phyloP scores from a whole-genome alignment of 2,797 vertebrate genomes.

The Sebastes miniatus region DNA sequence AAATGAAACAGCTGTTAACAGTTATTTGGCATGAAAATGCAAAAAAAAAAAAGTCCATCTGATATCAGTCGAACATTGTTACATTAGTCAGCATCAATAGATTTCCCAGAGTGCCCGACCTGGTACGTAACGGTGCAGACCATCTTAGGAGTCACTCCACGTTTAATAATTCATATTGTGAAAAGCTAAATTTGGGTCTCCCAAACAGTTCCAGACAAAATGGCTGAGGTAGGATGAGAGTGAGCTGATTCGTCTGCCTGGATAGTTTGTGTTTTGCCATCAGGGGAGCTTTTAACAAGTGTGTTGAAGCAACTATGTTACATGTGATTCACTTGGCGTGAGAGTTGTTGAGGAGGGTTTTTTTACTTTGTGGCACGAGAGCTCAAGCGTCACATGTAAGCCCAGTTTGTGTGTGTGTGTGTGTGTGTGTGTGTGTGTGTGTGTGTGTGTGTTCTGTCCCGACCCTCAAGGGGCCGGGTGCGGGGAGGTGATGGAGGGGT shows the following conservation, averaged over 20 bases:
- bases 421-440: conserved; percentile 1
- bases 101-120: conserved; percentile 14
- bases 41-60: neutral
- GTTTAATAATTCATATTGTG: conserved; percentile 63
- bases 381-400: conserved; percentile 12
- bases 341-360: conserved; percentile 1
- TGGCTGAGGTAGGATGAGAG: conserved; percentile 47
- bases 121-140: conserved; percentile 19
- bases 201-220: conserved; percentile 67
- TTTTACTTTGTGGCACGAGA: conserved; percentile 33
- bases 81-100: neutral
- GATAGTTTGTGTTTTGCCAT: conserved; percentile 26
- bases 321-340: conserved; percentile 5
- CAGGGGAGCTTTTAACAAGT: conserved; percentile 50
- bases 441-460: conserved; percentile 30
- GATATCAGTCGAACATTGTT: neutral
- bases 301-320: conserved; percentile 28
- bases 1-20: conserved; percentile 18
- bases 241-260: conserved; percentile 34
- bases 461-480: conserved; percentile 33
- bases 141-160: conserved; percentile 43
- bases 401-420: neutral
- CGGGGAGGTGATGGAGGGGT: neutral
- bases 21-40: conserved; percentile 7
- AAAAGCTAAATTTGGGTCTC: conserved; percentile 65